Base-by-base conservation (phyloP, 2,888 invertebrate species). In the Eupithecia centaureata region DNA sequence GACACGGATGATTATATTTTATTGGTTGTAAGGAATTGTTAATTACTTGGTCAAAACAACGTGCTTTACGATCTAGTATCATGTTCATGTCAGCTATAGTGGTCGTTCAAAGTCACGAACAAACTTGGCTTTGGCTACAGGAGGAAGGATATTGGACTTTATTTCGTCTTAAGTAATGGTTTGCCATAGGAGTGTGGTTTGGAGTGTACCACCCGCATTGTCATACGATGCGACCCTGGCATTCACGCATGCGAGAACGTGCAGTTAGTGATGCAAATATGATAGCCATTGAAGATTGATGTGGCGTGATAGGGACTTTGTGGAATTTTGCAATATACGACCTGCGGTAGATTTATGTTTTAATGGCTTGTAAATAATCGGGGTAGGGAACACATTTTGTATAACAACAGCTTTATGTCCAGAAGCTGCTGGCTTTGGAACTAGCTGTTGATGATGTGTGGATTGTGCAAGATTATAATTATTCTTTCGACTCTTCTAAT, bases 241-340 rank as follows among this genome's bases (percentile, higher is more conserved):
- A 70, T 67, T 72, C 69, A 68, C 63, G 72, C 71, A 74, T 70
- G 65, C 65, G 67, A 67, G 66, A 66, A 68, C 68, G 57, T 66
- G 66, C 67, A 60, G 58, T 70, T 67, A 68, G 62, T 70, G 71
- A 71, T 74, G 69, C 71, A 68, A 74, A 74, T 72, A 71, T 69
- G 65, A 64, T 66, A 70, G 62, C 61, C 56, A 70, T 68, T 62
- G 61, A 68, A 64, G 70, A 71, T 73, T 73, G 70, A 74, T 68
- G 61, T 15, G 62, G 67, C 68, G 54, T 64, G 56, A 68, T 70
- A 59, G 10, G 54, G 62, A 52, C 56, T 67, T 47, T 61, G 59
- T 57, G 61, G 33, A 30, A 64, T 61, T 61, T 25, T 18, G 65
- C 51, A 28, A 57, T 25, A 32, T 32, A 35, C 57, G 30, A 35